A percentile compares a stretch with the other conserved stretches of the same genome.
Conservation (phyloP, 2,888 invertebrate genomes). For the Zaprionus obscuricornis region DNA sequence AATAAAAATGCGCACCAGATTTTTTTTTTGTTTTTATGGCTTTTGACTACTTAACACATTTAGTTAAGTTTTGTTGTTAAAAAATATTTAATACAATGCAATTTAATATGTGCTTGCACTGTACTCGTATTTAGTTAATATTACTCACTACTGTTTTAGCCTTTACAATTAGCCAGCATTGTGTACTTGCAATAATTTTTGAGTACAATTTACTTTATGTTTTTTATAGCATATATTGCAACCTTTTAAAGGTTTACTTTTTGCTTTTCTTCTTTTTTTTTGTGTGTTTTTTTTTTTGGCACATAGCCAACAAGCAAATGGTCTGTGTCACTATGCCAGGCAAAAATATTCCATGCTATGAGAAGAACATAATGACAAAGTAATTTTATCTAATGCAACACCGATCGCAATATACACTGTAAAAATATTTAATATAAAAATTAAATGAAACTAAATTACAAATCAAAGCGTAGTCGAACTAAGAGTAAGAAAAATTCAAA, state of each 20-base stretch:
- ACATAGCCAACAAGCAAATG: constrained; percentile 46
- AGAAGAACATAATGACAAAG: constrained; percentile 12
- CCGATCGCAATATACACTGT: constrained; percentile 4
- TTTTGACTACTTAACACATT: constrained; percentile 57
- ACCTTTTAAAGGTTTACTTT: constrained; percentile 2
- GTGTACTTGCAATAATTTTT: constrained; percentile 19
- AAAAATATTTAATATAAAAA: too few relatives aligned
- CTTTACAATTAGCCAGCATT: constrained; percentile 30
- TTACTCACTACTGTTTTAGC: constrained; percentile 23
- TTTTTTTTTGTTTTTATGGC: constrained; percentile 34
- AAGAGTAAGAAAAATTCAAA: too few relatives aligned
- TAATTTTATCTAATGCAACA: background rate
- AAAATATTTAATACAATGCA: constrained; percentile 27
- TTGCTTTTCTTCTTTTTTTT: background rate
- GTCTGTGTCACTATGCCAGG: constrained; percentile 44
- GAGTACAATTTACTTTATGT: constrained; percentile 15
- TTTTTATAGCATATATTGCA: constrained; percentile 7
- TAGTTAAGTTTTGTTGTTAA: constrained; percentile 20
- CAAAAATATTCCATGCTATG: constrained; percentile 20
- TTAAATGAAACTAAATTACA: too few relatives aligned
- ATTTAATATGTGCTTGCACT: constrained; percentile 2
- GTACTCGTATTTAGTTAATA: constrained; percentile 7
- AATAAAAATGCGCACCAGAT: constrained; percentile 44
- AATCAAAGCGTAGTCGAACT: too few relatives aligned
- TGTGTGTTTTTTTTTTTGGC: constrained; percentile 34